Conservation (phyloP, 2,113 vertebrate species). For the Toxotes chatareus region DNA sequence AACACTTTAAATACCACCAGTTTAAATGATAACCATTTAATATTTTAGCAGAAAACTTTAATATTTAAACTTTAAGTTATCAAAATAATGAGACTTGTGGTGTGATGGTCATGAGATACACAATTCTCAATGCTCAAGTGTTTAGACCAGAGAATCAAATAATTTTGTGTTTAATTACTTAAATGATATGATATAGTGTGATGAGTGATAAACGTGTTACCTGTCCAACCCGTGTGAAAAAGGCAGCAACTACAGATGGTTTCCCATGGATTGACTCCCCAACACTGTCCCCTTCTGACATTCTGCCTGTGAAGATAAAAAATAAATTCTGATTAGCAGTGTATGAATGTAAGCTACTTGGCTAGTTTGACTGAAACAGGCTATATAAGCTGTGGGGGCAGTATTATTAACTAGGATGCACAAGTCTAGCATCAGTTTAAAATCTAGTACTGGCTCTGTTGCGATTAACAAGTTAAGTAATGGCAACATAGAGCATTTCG, state of each 20-base stretch:
- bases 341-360: background rate
- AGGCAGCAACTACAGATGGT: conserved; percentile 90
- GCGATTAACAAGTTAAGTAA: background rate
- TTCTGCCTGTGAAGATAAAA: conserved; percentile 84
- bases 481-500: background rate
- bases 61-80: background rate
- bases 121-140: background rate
- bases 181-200: background rate
- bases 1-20: background rate
- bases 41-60: background rate
- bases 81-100: background rate
- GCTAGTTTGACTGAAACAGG: background rate
- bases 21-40: background rate
- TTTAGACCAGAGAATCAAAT: conserved; percentile 1
- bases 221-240: conserved; percentile 96
- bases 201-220: conserved; percentile 78
- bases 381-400: background rate
- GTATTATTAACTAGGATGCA: background rate
- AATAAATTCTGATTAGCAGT: conserved; percentile 6
- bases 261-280: conserved; percentile 98
- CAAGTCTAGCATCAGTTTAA: background rate
- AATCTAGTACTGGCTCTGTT: background rate
- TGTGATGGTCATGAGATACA: background rate
- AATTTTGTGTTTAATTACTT: background rate
- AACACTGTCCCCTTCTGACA: conserved; percentile 99